phyloP scores from a whole-genome alignment of 2,113 vertebrate genomes.

The Myanophis thanlyinensis region DNA sequence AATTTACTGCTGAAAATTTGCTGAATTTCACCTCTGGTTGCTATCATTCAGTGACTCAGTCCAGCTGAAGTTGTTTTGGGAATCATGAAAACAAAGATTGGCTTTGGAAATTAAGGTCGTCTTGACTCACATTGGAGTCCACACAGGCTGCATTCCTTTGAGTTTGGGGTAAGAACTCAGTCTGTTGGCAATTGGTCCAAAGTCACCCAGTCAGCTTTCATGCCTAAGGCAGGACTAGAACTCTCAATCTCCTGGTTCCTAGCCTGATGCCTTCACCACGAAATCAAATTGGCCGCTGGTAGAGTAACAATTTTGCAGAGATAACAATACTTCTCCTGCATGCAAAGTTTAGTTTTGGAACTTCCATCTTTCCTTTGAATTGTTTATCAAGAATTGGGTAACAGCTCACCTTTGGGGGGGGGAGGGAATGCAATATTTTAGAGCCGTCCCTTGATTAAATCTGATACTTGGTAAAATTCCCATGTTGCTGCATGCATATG shows the following conservation, averaged over 20 bases:
- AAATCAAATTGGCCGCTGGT: not conserved
- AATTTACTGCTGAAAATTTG: too few relatives aligned
- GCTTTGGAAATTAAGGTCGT: not conserved
- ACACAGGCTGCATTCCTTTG: not conserved
- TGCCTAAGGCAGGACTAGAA: not conserved
- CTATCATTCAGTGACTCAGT: not conserved
- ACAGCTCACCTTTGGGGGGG: not conserved
- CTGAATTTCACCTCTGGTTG: too few relatives aligned
- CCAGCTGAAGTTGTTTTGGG: not conserved
- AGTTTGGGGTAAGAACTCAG: not conserved
- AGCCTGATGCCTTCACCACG: not conserved
- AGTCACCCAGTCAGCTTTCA: not conserved
- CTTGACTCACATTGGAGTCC: not conserved
- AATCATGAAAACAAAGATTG: not conserved
- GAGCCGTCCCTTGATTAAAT: conserved; percentile 25
- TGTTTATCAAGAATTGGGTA: not conserved
- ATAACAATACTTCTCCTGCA: not conserved
- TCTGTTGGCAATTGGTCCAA: not conserved
- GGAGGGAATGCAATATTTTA: not conserved
- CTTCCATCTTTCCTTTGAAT: not conserved
- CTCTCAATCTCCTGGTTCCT: not conserved
- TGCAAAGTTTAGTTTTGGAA: not conserved
- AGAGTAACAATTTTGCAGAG: not conserved
- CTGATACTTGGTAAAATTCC: not conserved
- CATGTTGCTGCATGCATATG: not conserved